Conservation (phyloP, 2,797 vertebrate genomes). For the Aldrovandia affinis region DNA sequence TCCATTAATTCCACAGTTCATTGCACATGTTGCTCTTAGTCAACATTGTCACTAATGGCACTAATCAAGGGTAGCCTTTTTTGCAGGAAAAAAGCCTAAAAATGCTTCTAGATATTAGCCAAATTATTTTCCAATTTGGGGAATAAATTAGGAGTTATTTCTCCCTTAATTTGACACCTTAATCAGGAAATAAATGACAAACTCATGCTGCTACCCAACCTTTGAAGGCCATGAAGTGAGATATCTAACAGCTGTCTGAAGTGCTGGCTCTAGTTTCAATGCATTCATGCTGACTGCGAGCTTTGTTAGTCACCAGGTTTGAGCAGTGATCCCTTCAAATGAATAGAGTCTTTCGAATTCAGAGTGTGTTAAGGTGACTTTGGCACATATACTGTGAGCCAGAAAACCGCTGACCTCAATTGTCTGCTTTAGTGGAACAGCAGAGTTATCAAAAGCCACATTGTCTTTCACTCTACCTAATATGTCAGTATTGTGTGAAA, state of each 20-base stretch:
- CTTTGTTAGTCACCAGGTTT: neutral
- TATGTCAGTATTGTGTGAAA: neutral
- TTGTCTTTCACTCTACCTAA: neutral
- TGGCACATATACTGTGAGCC: neutral
- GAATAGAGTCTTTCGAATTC: neutral
- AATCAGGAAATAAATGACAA: conserved; percentile 43
- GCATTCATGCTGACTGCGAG: neutral
- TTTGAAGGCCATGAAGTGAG: conserved; percentile 37
- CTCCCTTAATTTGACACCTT: conserved; percentile 14
- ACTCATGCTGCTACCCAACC: conserved; percentile 40
- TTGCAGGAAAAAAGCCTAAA: conserved; percentile 31
- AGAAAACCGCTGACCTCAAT: neutral
- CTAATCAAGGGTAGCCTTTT: conserved; percentile 42
- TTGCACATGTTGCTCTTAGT: conserved; percentile 45
- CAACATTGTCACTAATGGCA: conserved; percentile 49
- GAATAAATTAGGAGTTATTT: conserved; percentile 33
- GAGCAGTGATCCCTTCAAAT: neutral
- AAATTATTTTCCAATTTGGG: conserved; percentile 52
- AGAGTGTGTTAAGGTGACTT: neutral
- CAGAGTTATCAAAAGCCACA: neutral
- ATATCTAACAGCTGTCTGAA: conserved; percentile 31
- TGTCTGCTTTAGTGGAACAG: no score
- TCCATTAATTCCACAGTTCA: conserved; percentile 48
- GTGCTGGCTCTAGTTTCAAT: conserved; percentile 14
- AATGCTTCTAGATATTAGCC: conserved; percentile 44